Evolutionary conservation across 2,888 invertebrate genomes (phyloP), one percentile per base, ranked within the genome.

Genomic region (Liopterus haemorrhoidalis): DNA sequence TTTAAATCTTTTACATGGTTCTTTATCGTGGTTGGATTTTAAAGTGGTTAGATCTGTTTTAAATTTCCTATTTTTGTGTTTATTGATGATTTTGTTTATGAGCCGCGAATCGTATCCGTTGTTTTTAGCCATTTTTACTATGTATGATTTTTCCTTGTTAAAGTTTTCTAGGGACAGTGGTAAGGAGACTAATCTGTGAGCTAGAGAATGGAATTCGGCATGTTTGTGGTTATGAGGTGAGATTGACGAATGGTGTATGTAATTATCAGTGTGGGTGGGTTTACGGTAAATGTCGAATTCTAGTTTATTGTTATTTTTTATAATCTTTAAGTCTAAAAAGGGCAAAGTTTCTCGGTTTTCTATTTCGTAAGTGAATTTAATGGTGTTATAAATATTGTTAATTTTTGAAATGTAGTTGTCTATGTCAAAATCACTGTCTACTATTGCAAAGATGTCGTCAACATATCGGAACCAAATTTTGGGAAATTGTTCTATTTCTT

Each of bases 311-410:
- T 25, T 11, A 14, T 33, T 33, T 25, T 24, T 32, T 12, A 35
- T 35, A 19, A 42, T 8, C 12, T 24, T 5, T 6, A 42, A 24
- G 16, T 42, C 33, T 21, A 42, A 22, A 42, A 42, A 42, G 15
- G 42, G 20, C 11, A 48, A 30, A 27, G 28, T 22, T 30, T 37
- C 43, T 24, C 40, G 33, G 25, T 44, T 35, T 40, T 40, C 44
- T 40, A 20, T 45, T 18, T 38, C 43, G 28, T 20, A 5, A 4
- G 42, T 33, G 14, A 42, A 33, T 22, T 24, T 42, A 31, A 48
- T 44, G 21, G 39, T 11, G 9, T 25, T 33, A 21, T n/a, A 24
- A 8, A 16, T 9, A 4, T n/a, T 21, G 22, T 33, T 42, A 12
- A 33, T 19, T 8, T 12, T 14, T 22, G 5, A 24, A 12, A 22